A percentile compares a stretch with the other conserved stretches of the same genome.
Conservation (phyloP, 2,113 vertebrate species). For the Galbula dea region DNA sequence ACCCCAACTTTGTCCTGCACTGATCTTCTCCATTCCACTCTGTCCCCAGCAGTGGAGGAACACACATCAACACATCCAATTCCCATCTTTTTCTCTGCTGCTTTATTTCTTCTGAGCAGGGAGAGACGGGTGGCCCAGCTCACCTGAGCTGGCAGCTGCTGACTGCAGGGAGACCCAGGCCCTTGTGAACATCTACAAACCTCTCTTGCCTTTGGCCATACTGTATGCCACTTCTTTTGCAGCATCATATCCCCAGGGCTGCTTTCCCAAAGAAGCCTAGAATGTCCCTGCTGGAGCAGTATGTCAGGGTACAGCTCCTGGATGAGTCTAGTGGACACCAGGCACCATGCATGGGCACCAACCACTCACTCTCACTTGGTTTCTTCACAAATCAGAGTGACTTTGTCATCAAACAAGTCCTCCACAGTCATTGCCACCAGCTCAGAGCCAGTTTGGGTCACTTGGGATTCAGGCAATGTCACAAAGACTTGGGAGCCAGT, state of each 20-base stretch:
- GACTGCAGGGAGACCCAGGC: neutral
- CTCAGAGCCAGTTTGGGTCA: constrained; percentile 55
- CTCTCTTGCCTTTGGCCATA: neutral
- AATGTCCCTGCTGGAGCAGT: neutral
- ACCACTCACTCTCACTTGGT: neutral
- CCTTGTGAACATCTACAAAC: neutral
- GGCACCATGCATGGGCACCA: neutral
- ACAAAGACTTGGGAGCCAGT: constrained; percentile 79
- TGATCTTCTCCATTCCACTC: neutral
- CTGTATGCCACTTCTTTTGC: neutral
- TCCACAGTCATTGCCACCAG: constrained; percentile 84
- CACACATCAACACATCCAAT: neutral
- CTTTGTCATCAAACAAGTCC: constrained; percentile 80
- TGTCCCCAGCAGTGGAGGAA: neutral
- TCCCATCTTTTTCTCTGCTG: neutral
- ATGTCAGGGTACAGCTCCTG: neutral
- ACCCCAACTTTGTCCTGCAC: neutral
- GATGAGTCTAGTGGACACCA: neutral
- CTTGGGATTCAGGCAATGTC: constrained; percentile 68
- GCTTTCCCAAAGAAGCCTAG: neutral
- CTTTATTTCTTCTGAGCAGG: neutral
- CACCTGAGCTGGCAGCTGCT: neutral
- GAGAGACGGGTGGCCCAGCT: neutral
- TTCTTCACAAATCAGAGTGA: constrained; percentile 83
- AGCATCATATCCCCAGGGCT: rapidly evolving